These are phyloP conservation scores for Ophioninae sp. DNA, from an alignment of 2,888 invertebrate species.

Conservation along the genomic window DNA sequence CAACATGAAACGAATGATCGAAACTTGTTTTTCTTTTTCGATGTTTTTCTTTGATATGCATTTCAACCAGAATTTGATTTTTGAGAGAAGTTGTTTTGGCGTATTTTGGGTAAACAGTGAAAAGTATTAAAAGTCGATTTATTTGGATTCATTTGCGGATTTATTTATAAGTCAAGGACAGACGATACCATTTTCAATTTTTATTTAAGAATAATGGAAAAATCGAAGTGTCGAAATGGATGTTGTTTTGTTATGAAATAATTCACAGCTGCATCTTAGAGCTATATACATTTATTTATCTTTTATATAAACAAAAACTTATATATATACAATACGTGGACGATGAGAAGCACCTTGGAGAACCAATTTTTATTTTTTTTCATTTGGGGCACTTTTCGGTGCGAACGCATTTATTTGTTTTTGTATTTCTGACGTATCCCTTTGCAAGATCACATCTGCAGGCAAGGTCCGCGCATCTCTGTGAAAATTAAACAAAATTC, in stretches of 20 bases:
- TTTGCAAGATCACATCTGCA: constrained; percentile 36
- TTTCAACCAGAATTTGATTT: not conserved
- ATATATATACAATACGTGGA: too few species aligned
- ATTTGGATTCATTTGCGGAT: too few species aligned
- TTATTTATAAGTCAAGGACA: too few species aligned
- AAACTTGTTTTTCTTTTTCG: not conserved
- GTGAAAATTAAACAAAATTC: constrained; percentile 2
- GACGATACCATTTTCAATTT: too few species aligned
- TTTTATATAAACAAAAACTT: too few species aligned
- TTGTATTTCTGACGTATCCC: constrained; percentile 30
- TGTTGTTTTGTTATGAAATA: not conserved
- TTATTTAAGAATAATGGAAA: too few species aligned
- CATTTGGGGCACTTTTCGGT: not conserved
- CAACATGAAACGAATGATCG: not conserved
- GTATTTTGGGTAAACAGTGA: not conserved
- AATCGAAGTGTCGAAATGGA: not conserved
- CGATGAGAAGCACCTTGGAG: not conserved
- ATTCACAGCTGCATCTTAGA: not conserved
- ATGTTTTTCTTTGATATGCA: not conserved
- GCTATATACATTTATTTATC: too few species aligned
- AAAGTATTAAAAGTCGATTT: not conserved
- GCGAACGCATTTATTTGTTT: constrained; percentile 18
- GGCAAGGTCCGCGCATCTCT: constrained; percentile 2
- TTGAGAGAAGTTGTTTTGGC: not conserved
- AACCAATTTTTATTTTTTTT: not conserved